phyloP scores from a whole-genome alignment of 2,797 vertebrate species.

The Hypotaenidia philippensis region DNA sequence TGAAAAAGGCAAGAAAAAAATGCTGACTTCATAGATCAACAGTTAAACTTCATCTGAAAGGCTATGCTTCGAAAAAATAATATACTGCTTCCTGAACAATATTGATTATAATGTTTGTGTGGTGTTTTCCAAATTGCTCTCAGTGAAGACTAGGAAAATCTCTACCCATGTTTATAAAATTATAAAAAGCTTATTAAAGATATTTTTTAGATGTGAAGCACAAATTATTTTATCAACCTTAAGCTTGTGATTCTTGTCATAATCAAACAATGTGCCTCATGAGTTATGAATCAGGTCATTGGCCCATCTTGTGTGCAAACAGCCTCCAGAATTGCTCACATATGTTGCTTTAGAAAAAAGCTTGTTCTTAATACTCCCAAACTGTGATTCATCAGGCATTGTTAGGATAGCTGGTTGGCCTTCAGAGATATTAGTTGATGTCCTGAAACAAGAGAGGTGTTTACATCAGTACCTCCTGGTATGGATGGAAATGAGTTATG shows the following conservation, averaged over 20 bases:
- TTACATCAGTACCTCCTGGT: not conserved
- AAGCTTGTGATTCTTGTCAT: not conserved
- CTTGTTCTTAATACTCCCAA: not conserved
- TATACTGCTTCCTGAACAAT: not conserved
- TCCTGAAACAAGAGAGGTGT: not conserved
- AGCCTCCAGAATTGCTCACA: slow-evolving; percentile 6
- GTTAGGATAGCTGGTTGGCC: not conserved
- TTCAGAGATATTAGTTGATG: not conserved
- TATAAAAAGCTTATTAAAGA: not conserved
- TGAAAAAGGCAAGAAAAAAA: not conserved
- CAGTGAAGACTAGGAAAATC: not conserved
- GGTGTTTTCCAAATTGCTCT: not conserved
- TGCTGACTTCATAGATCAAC: not conserved
- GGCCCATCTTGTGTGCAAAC: not conserved
- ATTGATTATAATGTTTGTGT: not conserved
- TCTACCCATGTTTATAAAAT: not conserved
- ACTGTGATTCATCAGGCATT: not conserved
- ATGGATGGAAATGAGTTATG: not conserved
- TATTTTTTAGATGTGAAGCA: not conserved
- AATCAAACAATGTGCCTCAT: not conserved
- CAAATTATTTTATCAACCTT: not conserved
- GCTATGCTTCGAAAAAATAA: not conserved
- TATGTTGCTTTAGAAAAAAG: slow-evolving; percentile 25
- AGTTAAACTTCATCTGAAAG: not conserved
- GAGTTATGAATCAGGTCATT: slow-evolving; percentile 32